Percentiles rank a stretch among this genome's conserved stretches.
phyloP scores from a whole-genome alignment of 2,888 invertebrate species.

The Netelia melanura region DNA sequence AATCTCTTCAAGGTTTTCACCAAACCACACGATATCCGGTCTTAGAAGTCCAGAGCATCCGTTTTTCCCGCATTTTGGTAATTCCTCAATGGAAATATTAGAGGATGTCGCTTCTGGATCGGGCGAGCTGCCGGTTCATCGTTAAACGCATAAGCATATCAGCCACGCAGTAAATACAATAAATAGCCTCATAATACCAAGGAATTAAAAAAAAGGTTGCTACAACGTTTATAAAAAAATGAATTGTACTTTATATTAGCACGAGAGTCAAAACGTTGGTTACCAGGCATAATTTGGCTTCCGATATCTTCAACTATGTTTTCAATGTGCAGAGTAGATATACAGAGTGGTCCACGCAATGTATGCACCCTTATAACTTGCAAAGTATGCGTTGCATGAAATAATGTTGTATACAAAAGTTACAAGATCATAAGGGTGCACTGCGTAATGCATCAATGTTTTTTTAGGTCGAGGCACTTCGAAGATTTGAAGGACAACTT shows the following conservation, averaged over 20 bases:
- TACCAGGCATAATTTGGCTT: constrained; percentile 4
- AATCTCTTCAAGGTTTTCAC: constrained; percentile 89
- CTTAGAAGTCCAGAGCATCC: constrained; percentile 90
- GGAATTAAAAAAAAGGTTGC: too few species aligned
- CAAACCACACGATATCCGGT: constrained; percentile 96
- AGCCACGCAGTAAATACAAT: too few species aligned
- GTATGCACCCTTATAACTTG: too few species aligned
- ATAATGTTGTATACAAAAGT: too few species aligned
- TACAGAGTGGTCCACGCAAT: background rate
- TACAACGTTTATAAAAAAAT: too few species aligned
- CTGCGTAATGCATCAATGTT: too few species aligned
- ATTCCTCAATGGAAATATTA: constrained; percentile 88
- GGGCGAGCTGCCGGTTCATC: constrained; percentile 86
- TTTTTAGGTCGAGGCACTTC: too few species aligned
- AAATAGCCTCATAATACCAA: too few species aligned
- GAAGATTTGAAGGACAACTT: too few species aligned
- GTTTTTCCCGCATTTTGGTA: constrained; percentile 89
- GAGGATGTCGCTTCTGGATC: constrained; percentile 85
- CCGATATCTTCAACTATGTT: background rate
- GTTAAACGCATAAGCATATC: too few species aligned
- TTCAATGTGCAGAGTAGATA: background rate
- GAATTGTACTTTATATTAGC: constrained; percentile 60
- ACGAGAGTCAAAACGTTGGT: background rate
- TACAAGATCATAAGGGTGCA: too few species aligned
- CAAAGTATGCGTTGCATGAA: too few species aligned